These are phyloP conservation scores for Hippasteria phrygiana DNA, from an alignment of 53 echinoderm and acorn worm genomes.

Conservation along the genomic window DNA sequence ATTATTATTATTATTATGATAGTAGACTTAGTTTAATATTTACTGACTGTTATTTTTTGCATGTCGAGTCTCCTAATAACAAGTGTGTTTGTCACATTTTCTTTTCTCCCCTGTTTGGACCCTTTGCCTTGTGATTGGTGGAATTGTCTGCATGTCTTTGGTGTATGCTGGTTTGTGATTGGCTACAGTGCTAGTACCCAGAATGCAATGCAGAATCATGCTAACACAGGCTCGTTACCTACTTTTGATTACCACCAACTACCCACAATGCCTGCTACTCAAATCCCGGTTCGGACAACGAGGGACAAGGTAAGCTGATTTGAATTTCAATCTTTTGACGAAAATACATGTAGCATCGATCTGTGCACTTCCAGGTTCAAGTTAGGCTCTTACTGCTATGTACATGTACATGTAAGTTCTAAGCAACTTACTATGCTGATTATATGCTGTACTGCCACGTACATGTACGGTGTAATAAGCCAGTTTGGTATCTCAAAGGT, in stretches of 20 bases:
- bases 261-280: slow-evolving; percentile 59
- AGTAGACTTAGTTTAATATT: too few species aligned
- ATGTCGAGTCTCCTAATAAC: slow-evolving; percentile 24
- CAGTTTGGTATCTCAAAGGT: too few species aligned
- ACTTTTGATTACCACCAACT: slow-evolving; percentile 43
- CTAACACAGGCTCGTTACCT: slow-evolving; percentile 49
- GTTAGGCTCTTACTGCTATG: too few species aligned
- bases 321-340: neutral
- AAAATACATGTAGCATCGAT: too few species aligned
- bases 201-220: slow-evolving; percentile 61
- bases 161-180: slow-evolving; percentile 56
- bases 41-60: neutral
- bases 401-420: too few species aligned
- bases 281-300: slow-evolving; percentile 60
- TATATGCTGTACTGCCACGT: too few species aligned
- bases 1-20: too few species aligned
- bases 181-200: slow-evolving; percentile 66
- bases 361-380: too few species aligned
- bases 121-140: slow-evolving; percentile 39
- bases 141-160: slow-evolving; percentile 51
- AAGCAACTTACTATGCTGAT: too few species aligned
- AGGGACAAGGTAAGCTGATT: slow-evolving; percentile 72
- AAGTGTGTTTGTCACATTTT: slow-evolving; percentile 44
- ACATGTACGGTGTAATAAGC: too few species aligned
- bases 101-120: slow-evolving; percentile 31